Conservation (phyloP, 2,113 vertebrate genomes). For the Cebidichthys violaceus region DNA sequence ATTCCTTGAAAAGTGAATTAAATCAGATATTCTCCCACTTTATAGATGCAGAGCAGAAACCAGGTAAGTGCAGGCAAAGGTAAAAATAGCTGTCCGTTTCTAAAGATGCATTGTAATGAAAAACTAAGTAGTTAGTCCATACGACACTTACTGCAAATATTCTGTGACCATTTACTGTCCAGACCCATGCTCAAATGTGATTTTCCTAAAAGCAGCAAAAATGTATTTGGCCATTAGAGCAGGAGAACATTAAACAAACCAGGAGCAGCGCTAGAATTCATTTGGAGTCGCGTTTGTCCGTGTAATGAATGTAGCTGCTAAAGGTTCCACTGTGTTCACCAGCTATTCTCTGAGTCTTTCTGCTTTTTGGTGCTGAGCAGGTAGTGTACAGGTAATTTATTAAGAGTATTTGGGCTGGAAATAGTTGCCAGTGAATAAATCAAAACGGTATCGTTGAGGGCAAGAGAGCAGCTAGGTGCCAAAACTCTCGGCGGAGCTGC, state of each 20-base stretch:
- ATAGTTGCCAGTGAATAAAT: not conserved
- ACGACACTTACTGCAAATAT: not conserved
- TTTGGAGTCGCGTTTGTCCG: not conserved
- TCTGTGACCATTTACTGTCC: not conserved
- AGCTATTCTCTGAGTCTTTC: not conserved
- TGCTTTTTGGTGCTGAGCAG: not conserved
- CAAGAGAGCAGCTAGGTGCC: not conserved
- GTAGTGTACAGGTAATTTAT: not conserved
- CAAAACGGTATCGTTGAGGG: not conserved
- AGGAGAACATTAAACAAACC: not conserved
- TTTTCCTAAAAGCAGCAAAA: not conserved
- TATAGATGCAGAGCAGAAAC: not conserved
- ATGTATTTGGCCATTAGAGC: not conserved
- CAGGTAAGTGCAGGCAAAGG: not conserved
- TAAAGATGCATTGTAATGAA: not conserved
- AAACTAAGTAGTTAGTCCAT: not conserved
- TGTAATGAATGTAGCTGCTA: not conserved
- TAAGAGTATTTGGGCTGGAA: not conserved
- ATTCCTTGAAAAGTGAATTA: not conserved
- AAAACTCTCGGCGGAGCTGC: not conserved
- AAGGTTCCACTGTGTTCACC: not conserved
- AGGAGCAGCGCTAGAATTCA: not conserved
- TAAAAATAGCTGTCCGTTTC: not conserved
- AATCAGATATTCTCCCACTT: not conserved
- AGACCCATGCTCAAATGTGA: not conserved